phyloP scores from a whole-genome alignment of 2,888 invertebrate genomes.

The Nomada fucata region DNA sequence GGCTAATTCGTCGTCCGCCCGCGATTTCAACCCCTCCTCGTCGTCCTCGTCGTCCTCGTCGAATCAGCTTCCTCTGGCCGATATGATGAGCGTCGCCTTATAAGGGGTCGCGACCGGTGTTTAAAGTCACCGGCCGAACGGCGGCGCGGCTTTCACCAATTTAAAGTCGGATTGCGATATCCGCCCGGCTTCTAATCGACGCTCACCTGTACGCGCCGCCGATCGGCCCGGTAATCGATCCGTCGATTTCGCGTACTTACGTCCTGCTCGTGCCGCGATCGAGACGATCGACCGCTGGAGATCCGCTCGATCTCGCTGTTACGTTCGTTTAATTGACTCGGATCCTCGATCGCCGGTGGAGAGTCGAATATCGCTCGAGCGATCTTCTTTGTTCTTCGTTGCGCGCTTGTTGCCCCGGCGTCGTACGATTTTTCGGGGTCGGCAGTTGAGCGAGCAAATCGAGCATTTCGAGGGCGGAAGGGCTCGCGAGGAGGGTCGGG shows the following conservation, averaged over 20 bases:
- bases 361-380: neutral
- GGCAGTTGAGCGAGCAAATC: too few relatives aligned
- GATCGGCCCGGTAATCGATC: slow-evolving; percentile 63
- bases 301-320: neutral
- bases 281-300: neutral
- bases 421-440: too few relatives aligned
- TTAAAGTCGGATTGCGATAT: slow-evolving; percentile 69
- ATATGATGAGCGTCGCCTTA: slow-evolving; percentile 69
- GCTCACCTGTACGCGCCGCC: slow-evolving; percentile 34
- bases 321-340: slow-evolving; percentile 22
- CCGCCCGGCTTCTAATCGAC: slow-evolving; percentile 71
- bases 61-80: slow-evolving; percentile 21
- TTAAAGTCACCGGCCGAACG: slow-evolving; percentile 63
- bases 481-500: neutral
- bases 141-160: slow-evolving; percentile 71
- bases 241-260: slow-evolving; percentile 50
- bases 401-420: too few relatives aligned
- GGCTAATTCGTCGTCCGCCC: slow-evolving; percentile 38
- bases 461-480: neutral
- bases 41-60: neutral
- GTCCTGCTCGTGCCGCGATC: neutral
- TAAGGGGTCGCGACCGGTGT: slow-evolving; percentile 66
- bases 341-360: neutral
- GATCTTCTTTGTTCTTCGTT: neutral
- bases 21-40: slow-evolving; percentile 35